phyloP scores from a whole-genome alignment of 1,140 invertebrate genomes.

The Conus ventricosus region DNA sequence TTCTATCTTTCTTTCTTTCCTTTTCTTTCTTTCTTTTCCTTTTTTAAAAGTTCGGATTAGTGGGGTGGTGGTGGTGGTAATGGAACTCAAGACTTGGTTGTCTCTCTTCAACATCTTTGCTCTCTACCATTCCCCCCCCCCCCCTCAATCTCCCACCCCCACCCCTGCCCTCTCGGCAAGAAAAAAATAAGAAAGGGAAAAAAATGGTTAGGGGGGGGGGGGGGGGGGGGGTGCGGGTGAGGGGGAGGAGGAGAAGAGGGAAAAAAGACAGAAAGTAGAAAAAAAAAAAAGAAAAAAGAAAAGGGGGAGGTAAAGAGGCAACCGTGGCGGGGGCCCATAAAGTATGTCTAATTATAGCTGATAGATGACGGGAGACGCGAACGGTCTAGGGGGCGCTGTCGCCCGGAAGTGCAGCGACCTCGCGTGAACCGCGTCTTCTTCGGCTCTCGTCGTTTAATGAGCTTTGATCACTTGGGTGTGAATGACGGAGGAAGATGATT shows the following conservation, averaged over 20 bases:
- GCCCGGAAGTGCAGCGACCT: conserved; percentile 18
- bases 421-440: background rate
- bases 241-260: no score
- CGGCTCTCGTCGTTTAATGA: background rate
- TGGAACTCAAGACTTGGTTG: background rate
- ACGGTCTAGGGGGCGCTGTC: background rate
- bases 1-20: no score
- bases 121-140: background rate
- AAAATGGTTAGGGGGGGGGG: background rate
- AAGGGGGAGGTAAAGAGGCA: background rate
- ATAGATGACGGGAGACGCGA: conserved; percentile 8
- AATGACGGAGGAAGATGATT: no score
- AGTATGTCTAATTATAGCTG: conserved; percentile 14
- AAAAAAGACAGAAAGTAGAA: no score
- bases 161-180: background rate
- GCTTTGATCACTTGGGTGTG: conserved; percentile 1
- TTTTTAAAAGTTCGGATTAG: no score
- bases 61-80: background rate
- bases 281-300: no score
- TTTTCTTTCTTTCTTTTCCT: no score
- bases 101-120: background rate
- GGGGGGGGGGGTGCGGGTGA: background rate
- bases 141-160: no score
- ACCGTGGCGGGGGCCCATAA: background rate
- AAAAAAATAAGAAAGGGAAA: background rate